Percentiles rank a stretch among this genome's conserved stretches.
Conservation (phyloP, 2,888 invertebrate species). For the Drosophila austrosaltans region DNA sequence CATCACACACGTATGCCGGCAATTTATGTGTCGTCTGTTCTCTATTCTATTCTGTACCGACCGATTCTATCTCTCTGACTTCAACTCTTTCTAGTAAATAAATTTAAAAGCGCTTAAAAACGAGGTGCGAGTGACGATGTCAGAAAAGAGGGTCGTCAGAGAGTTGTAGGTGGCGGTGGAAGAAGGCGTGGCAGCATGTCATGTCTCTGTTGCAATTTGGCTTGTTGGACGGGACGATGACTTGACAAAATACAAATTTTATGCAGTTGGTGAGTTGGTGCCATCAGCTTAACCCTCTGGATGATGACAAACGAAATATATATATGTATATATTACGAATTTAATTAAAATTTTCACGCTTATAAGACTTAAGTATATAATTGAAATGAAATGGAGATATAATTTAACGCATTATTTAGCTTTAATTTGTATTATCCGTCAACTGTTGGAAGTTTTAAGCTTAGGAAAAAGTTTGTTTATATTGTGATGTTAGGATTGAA, state of each 20-base stretch:
- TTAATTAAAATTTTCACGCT: constrained; percentile 10
- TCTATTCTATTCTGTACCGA: constrained; percentile 19
- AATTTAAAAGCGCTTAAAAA: constrained; percentile 65
- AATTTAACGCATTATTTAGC: neutral
- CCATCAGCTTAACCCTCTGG: constrained; percentile 21
- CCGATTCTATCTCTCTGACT: constrained; percentile 25
- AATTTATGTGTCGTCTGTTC: constrained; percentile 69
- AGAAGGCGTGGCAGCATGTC: neutral
- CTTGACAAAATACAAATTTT: constrained; percentile 11
- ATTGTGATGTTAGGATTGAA: too few species aligned
- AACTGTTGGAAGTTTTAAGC: neutral
- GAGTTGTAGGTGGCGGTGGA: constrained; percentile 38
- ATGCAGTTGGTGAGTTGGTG: constrained; percentile 9
- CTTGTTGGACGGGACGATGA: constrained; percentile 9
- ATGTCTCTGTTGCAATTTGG: constrained; percentile 11
- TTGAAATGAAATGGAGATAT: neutral
- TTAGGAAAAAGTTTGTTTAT: neutral
- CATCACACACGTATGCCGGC: constrained; percentile 73
- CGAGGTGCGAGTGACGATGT: constrained; percentile 46
- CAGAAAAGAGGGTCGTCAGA: constrained; percentile 54
- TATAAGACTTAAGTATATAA: neutral
- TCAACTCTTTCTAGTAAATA: constrained; percentile 60
- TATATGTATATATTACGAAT: neutral
- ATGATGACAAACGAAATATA: constrained; percentile 30
- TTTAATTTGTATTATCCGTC: neutral